phyloP scores from a whole-genome alignment of 53 echinoderm and acorn worm genomes.

The Henricia sp. region DNA sequence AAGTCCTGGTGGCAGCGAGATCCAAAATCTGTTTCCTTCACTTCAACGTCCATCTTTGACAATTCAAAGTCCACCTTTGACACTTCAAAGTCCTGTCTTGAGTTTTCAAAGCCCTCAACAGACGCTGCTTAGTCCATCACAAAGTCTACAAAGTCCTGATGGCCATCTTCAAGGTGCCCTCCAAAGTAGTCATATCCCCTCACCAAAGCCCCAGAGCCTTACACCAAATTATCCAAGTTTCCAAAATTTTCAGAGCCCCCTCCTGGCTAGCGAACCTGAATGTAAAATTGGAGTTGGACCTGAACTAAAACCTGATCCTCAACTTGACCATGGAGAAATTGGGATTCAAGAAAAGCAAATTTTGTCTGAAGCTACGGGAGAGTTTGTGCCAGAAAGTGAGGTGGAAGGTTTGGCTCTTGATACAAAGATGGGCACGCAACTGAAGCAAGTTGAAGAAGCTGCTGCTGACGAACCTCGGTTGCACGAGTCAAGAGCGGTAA shows the following conservation, averaged over 20 bases:
- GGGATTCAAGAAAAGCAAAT: constrained; percentile 42
- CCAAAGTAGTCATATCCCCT: background rate
- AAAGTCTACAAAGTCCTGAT: constrained; percentile 16
- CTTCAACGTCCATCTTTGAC: constrained; percentile 13
- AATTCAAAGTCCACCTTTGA: constrained; percentile 11
- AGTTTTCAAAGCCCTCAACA: background rate
- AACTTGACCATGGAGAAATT: background rate
- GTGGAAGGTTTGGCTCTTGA: constrained; percentile 42
- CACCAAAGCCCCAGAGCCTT: constrained; percentile 1
- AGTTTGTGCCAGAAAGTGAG: constrained; percentile 60
- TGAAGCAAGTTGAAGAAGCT: constrained; percentile 28
- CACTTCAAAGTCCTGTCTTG: constrained; percentile 24
- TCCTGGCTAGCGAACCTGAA: background rate
- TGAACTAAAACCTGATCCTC: background rate
- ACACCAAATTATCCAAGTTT: constrained; percentile 14
- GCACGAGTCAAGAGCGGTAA: constrained; percentile 7
- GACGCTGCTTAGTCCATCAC: constrained; percentile 23
- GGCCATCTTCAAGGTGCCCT: background rate
- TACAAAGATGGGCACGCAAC: constrained; percentile 49
- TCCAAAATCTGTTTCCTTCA: constrained; percentile 18
- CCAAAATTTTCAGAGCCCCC: constrained; percentile 24
- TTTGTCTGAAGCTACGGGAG: constrained; percentile 55
- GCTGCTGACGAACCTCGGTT: background rate
- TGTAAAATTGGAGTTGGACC: background rate
- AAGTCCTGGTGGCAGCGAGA: constrained; percentile 7